These are phyloP conservation scores for Aurelia aurita DNA, from an alignment of 30 jellyfish, hydroid and myxozoan genomes.

Conservation along the genomic window DNA sequence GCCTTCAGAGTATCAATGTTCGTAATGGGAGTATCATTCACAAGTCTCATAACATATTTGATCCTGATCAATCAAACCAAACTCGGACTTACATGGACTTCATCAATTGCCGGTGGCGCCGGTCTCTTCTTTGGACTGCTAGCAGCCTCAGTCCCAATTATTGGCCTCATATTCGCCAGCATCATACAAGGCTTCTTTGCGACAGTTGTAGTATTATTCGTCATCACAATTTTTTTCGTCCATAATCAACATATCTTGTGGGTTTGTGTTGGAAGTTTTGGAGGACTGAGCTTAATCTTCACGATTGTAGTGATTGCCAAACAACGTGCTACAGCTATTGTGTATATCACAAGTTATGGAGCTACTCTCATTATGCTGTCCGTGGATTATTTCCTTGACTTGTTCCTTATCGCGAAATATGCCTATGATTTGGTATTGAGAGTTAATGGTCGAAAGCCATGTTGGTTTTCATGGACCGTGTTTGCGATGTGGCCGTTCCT, in stretches of 20 bases:
- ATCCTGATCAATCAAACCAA: constrained; percentile 45
- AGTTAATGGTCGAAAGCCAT: constrained; percentile 51
- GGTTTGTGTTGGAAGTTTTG: constrained; percentile 74
- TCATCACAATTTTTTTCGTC: constrained; percentile 57
- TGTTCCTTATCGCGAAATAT: constrained; percentile 62
- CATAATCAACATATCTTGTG: constrained; percentile 29
- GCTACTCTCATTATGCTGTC: constrained; percentile 80
- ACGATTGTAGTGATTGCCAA: constrained; percentile 20
- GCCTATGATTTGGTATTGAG: constrained; percentile 56
- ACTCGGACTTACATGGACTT: constrained; percentile 60
- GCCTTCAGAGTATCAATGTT: constrained; percentile 79
- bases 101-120: constrained; percentile 79
- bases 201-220: constrained; percentile 48
- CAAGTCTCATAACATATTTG: constrained; percentile 67
- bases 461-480: constrained; percentile 93
- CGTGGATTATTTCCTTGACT: constrained; percentile 80
- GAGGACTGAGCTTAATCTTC: constrained; percentile 71
- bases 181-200: constrained; percentile 74
- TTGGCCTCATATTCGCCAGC: constrained; percentile 80
- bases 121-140: constrained; percentile 78
- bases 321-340: constrained; percentile 73
- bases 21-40: constrained; percentile 69
- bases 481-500: constrained; percentile 87
- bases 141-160: constrained; percentile 67
- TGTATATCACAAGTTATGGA: constrained; percentile 87